Conservation (phyloP, 1,140 invertebrate genomes). For the Bombus balteatus region DNA sequence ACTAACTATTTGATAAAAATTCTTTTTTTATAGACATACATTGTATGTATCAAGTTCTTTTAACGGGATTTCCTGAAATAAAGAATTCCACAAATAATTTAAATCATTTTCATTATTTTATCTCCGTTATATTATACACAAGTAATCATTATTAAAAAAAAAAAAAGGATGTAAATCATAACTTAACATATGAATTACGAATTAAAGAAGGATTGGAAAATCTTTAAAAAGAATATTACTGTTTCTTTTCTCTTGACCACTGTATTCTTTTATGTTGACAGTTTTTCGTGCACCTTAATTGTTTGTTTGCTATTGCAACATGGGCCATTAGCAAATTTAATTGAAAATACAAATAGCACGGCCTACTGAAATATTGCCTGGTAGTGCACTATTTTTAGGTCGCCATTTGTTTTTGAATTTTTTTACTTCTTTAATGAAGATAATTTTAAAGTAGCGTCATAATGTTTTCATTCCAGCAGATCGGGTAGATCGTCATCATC, state of each 20-base stretch:
- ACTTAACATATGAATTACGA: constrained; percentile 77
- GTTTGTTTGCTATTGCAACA: constrained; percentile 52
- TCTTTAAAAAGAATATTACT: constrained; percentile 60
- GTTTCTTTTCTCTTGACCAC: constrained; percentile 44
- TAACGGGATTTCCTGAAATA: constrained; percentile 51
- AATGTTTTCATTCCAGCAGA: constrained; percentile 79
- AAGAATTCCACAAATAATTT: constrained; percentile 52
- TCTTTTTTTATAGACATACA: constrained; percentile 17
- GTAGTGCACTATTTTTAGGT: constrained; percentile 61
- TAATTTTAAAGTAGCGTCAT: constrained; percentile 63
- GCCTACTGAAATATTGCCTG: constrained; percentile 64
- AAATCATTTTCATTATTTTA: constrained; percentile 61
- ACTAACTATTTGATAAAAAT: not conserved
- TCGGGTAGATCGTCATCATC: constrained; percentile 85
- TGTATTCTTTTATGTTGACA: constrained; percentile 40
- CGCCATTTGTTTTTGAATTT: constrained; percentile 63
- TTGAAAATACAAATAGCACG: constrained; percentile 66
- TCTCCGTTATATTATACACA: constrained; percentile 72
- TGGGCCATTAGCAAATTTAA: constrained; percentile 56
- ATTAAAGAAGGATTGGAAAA: constrained; percentile 66
- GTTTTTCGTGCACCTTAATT: constrained; percentile 42
- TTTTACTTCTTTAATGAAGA: constrained; percentile 60
- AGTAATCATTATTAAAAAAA: constrained; percentile 73
- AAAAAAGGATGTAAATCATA: constrained; percentile 78
- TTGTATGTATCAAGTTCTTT: not conserved